Evolutionary conservation across 2,888 invertebrate species (phyloP), one percentile per base, ranked within the genome.

Genomic region (Cataglyphis rosenhaueri): DNA sequence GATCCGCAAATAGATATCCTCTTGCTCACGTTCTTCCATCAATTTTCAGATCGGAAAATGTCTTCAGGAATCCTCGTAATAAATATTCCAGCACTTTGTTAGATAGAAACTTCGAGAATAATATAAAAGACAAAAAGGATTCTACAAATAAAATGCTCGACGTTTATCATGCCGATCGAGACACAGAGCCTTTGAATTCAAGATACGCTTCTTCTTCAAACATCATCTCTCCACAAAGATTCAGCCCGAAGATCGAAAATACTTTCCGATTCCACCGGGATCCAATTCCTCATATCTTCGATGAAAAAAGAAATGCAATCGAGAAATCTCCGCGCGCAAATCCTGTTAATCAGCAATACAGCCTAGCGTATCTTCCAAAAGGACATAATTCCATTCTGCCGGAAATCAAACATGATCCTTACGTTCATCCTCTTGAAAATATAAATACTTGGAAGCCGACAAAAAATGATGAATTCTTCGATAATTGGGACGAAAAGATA

Each of bases 371-470:
- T 57, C 41, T 25, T 57, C 62, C 0, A 61, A 38, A 32, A 41
- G 41, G 4, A 48, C 62, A 38, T 48, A 38, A 38, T 57, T 32
- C 32, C 29, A 8, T 0, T 44, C n/a, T 15, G 3, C 52, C 68
- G 15, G 73, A 81, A 70, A 15, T 68, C 10, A 61, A 81, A 3
- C 52, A 41, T 61, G 68, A 61, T 52, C 15, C 81, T 65, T 21
- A 64, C 41, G 32, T 61, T 25, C 21, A 57, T 18, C 52, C 52
- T 8, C n/a, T 52, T 52, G 12, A 12, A 9, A 64, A 84, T 32
- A 29, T 41, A 12, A 62, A 81, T 38, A 18, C 61, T n/a, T 8
- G 5, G 21, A 75, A 55, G 57, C 25, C 59, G 18, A 32, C 32
- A 12, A 29, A 70, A 18, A 15, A 52, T 35, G 29, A n/a, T 2